Base-by-base conservation (phyloP, 1,140 invertebrate species). In the Chironomus striatipennis region DNA sequence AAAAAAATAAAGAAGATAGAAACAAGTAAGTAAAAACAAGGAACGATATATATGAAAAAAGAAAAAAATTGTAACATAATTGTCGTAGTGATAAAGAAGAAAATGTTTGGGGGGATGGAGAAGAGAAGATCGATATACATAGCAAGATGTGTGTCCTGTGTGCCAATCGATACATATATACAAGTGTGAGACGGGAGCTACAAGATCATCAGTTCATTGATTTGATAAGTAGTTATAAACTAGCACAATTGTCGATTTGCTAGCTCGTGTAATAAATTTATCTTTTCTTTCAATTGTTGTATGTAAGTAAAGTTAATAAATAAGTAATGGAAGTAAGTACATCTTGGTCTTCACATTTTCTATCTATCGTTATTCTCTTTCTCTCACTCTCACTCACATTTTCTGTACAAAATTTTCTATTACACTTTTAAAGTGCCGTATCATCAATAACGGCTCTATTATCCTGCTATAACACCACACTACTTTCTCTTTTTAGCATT, bases 401-500 rank as follows among this genome's bases (percentile, higher is more conserved):
- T n/a, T 57, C 12, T 57, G 12, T 57, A 57, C 47, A 57, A 57
- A 57, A 3, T 3, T 47, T 10, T 57, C n/a, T 15, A 57, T 12
- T 57, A 57, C n/a, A 43, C 9, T 74, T 74, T 82, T 80, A 82
- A 79, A 82, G 81, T 78, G 79, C 77, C 73, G 78, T 78, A 64
- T 80, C 77, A 73, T 74, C 73, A 67, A 80, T 21, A 70, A 70
- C 65, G 65, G 65, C 80, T 78, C 81, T 76, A 78, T 81, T 80
- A 73, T 74, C 78, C 73, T 79, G 80, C 78, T 82, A 82, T 79
- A 82, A 85, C 86, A 85, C 86, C 81, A 86, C 85, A 75, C 85
- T 85, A 77, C 85, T 86, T 77, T 86, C 85, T n/a, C 84, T 80
- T 79, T 86, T 86, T 75, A 85, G 78, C 84, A 86, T 85, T 74